Base-by-base conservation (phyloP, 2,888 invertebrate species). In the Buathra laborator region DNA sequence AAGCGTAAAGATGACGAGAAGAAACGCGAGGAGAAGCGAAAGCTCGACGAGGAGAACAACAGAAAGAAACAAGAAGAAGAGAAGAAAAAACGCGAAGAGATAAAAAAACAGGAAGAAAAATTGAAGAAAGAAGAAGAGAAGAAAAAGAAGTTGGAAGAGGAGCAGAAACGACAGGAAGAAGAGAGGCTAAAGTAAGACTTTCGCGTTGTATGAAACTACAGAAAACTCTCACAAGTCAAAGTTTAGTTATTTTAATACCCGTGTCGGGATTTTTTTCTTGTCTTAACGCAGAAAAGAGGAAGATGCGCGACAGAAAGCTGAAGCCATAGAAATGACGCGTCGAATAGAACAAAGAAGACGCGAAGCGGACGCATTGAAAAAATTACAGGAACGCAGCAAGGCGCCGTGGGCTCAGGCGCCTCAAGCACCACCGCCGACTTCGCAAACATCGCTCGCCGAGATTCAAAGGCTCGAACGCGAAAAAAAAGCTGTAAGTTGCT, bases 381-480 rank as follows among this genome's bases (percentile, higher is more conserved):
- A 94, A 86, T 91, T 95, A 74, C 95, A 95, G 86, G 95, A 95
- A 87, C 91, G 92, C 85, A 94, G 91, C 93, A 95, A 92, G 24
- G 95, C 95, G 0, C 96, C 95, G 0, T 95, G 95, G 95, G 94
- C 95, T 79, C 95, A 95, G 80, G 92, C 95, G 32, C 93, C 94
- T 10, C 92, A 92, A 43, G 87, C 93, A 32, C 89, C 93, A 46
- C 88, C 94, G n/a, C 88, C 93, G 19, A 88, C 93, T 86, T 90
- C 94, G 90, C 93, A 93, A 46, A 92, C 94, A 71, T 95, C 95
- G 29, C 93, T 96, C 51, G 94, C 94, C 12, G 95, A 95, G 78
- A 95, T 96, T 86, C 95, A 95, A 88, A 94, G 94, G 90, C 95
- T 95, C 81, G 95, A 95, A 88, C 94, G 95, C 83, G 94, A 94